Percentiles rank a stretch among this genome's conserved stretches.
These are phyloP conservation scores for Cataglyphis hispanica DNA, from an alignment of 1,140 invertebrate species.

Conservation along the genomic window DNA sequence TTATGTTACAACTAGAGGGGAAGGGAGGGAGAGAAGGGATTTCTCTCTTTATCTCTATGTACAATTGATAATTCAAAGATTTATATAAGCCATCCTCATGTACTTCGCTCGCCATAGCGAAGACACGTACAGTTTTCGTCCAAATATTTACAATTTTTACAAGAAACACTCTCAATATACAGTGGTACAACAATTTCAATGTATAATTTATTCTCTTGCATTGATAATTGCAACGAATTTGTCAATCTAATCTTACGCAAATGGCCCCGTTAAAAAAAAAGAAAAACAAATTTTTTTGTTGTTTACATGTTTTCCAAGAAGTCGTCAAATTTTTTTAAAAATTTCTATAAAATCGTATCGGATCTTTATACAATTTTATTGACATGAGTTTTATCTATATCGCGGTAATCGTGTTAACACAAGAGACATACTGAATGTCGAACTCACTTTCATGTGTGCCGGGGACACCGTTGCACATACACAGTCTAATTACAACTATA, in stretches of 20 bases:
- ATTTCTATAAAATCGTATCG: slow-evolving; percentile 25
- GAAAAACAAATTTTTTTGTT: slow-evolving; percentile 9
- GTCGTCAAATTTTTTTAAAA: neutral
- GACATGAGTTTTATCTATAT: neutral
- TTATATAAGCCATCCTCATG: slow-evolving; percentile 66
- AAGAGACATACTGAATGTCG: neutral
- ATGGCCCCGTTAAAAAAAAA: slow-evolving; percentile 35
- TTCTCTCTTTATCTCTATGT: slow-evolving; percentile 74
- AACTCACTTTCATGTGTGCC: slow-evolving; percentile 18
- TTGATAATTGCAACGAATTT: slow-evolving; percentile 31
- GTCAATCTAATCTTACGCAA: slow-evolving; percentile 42
- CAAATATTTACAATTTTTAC: slow-evolving; percentile 76
- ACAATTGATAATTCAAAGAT: slow-evolving; percentile 80
- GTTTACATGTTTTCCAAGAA: neutral
- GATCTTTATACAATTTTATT: neutral
- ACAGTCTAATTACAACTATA: slow-evolving; percentile 76
- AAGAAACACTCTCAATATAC: slow-evolving; percentile 67
- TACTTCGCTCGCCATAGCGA: slow-evolving; percentile 12
- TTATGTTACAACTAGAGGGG: slow-evolving; percentile 81
- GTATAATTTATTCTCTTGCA: slow-evolving; percentile 49
- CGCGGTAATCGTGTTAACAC: slow-evolving; percentile 4
- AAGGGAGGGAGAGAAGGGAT: slow-evolving; percentile 9
- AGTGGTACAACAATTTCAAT: slow-evolving; percentile 66
- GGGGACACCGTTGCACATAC: slow-evolving; percentile 58
- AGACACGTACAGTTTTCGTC: slow-evolving; percentile 34